Percentiles rank a stretch among this genome's conserved stretches.
These are phyloP conservation scores for Tychaedon coryphoeus DNA, from an alignment of 2,113 vertebrate genomes.

Conservation along the genomic window DNA sequence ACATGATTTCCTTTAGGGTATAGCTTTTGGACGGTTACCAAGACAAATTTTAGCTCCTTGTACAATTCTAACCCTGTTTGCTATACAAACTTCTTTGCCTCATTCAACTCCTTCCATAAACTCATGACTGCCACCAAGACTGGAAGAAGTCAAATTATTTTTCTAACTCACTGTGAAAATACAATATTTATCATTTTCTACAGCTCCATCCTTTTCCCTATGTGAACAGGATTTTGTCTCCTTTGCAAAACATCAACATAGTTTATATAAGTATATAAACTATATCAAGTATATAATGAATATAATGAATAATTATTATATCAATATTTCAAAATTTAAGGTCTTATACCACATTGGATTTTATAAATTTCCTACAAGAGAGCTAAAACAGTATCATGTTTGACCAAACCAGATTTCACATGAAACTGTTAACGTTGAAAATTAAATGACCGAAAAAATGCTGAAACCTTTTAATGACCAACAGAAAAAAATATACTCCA, in stretches of 20 bases:
- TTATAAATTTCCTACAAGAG: background rate
- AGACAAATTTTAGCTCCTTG: conserved; percentile 61
- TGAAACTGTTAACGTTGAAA: background rate
- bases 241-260: background rate
- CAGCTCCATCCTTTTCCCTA: background rate
- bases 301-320: background rate
- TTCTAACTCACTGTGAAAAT: conserved; percentile 13
- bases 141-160: conserved; percentile 1
- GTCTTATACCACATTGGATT: background rate
- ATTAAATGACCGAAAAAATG: background rate
- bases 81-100: conserved; percentile 24
- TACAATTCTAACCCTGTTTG: conserved; percentile 40
- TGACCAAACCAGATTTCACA: background rate
- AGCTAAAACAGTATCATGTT: background rate
- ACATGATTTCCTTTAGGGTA: conserved; percentile 19
- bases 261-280: too few species aligned
- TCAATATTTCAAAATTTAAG: background rate
- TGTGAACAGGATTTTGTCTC: background rate
- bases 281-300: background rate
- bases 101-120: conserved; percentile 13
- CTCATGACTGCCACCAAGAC: background rate
- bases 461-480: background rate
- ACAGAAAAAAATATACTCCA: background rate
- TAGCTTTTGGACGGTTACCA: conserved; percentile 56
- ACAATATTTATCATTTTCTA: background rate